Evolutionary conservation across 2,113 vertebrate species (phyloP).

Genomic region (Callipepla californica): DNA sequence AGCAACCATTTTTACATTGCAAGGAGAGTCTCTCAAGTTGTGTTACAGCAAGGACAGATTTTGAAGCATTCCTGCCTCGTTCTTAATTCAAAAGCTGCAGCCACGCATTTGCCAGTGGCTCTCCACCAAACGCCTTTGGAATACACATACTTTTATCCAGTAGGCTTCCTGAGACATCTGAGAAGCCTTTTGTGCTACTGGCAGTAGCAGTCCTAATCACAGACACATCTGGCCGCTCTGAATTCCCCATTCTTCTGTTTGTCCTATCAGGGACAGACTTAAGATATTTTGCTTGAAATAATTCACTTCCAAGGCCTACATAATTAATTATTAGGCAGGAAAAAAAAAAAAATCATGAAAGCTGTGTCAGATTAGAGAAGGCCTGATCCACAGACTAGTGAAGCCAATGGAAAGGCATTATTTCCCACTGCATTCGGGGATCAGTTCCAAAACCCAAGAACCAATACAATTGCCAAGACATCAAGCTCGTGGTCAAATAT

Average conservation of each 20-base stretch:
- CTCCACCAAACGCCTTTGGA: not conserved
- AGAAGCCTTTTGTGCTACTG: not conserved
- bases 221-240: not conserved
- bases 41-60: not conserved
- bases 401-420: not conserved
- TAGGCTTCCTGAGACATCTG: not conserved
- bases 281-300: not conserved
- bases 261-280: not conserved
- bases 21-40: not conserved
- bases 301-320: not conserved
- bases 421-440: not conserved
- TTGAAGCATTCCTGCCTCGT: not conserved
- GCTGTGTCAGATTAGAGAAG: not conserved
- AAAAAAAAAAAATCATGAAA: not conserved
- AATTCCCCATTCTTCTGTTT: not conserved
- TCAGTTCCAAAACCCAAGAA: not conserved
- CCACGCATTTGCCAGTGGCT: not conserved
- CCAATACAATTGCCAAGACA: not conserved
- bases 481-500: not conserved
- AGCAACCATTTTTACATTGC: not conserved
- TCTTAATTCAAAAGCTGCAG: not conserved
- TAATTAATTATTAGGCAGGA: not conserved
- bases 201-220: not conserved
- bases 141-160: not conserved
- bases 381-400: not conserved